Percentiles rank a stretch among this genome's conserved stretches.
Evolutionary conservation across 2,888 invertebrate species (phyloP).

Genomic region (Hipparchia semele): DNA sequence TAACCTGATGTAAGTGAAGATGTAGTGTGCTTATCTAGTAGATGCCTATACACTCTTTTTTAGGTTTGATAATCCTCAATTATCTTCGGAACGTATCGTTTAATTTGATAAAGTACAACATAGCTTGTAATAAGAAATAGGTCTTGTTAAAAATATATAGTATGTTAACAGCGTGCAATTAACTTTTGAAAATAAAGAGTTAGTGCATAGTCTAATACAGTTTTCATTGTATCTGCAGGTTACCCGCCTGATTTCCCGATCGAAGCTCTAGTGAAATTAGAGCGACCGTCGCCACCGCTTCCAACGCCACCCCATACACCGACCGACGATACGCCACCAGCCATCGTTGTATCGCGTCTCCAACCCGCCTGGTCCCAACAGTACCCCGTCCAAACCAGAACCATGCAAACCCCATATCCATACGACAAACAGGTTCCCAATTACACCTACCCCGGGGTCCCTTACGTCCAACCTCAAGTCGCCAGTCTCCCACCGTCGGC

Average conservation of each 20-base stretch:
- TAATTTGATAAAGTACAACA: too few species aligned
- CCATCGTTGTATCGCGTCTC: constrained; percentile 73
- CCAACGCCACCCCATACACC: constrained; percentile 90
- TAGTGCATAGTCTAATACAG: constrained; percentile 24
- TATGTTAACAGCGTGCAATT: background rate
- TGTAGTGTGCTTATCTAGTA: background rate
- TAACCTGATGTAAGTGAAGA: too few species aligned
- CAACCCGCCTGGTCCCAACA: constrained; percentile 67
- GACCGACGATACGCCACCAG: constrained; percentile 83
- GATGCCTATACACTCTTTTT: constrained; percentile 4
- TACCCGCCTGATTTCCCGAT: constrained; percentile 84
- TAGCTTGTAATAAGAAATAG: background rate
- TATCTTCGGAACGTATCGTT: background rate
- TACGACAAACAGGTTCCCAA: constrained; percentile 70
- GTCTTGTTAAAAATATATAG: background rate
- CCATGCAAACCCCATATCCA: constrained; percentile 67
- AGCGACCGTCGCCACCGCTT: constrained; percentile 84
- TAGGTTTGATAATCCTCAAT: background rate
- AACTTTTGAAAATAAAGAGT: background rate
- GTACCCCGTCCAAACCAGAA: constrained; percentile 64
- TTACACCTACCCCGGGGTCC: constrained; percentile 70
- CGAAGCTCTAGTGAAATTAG: constrained; percentile 83
- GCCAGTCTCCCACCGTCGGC: constrained; percentile 73
- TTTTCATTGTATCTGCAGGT: constrained; percentile 64
- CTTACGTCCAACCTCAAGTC: constrained; percentile 77